Evolutionary conservation across 2,797 vertebrate genomes (phyloP).

Genomic region (Rhinoraja longicauda): DNA sequence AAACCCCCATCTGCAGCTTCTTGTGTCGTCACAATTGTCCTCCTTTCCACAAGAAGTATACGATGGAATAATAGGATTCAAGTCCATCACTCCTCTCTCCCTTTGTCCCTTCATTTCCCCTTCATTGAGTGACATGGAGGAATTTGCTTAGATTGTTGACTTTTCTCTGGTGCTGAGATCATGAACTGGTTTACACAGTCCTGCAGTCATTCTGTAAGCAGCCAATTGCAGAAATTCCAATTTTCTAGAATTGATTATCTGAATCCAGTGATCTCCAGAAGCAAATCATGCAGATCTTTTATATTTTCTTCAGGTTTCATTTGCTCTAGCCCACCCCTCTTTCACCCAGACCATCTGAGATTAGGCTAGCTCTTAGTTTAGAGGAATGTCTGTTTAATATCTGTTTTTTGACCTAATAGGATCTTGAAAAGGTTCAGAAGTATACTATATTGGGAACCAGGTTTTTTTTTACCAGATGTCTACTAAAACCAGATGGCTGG

Average conservation of each 20-base stretch:
- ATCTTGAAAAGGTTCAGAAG: not conserved
- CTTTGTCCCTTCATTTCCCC: too few species aligned
- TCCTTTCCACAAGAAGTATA: not conserved
- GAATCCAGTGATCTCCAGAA: not conserved
- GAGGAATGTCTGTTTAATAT: not conserved
- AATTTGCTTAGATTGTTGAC: not conserved
- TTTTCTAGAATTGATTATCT: not conserved
- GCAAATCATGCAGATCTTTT: not conserved
- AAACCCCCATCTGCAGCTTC: too few species aligned
- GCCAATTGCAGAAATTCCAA: not conserved
- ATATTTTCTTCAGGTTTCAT: not conserved
- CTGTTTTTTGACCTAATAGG: not conserved
- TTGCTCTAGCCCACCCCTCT: not conserved
- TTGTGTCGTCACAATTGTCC: too few species aligned
- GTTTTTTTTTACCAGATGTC: not conserved
- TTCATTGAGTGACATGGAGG: not conserved
- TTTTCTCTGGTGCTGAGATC: not conserved
- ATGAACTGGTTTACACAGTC: not conserved
- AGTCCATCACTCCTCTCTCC: not conserved
- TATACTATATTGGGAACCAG: not conserved
- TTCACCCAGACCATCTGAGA: not conserved
- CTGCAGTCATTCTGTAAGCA: not conserved
- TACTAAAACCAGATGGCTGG: not conserved
- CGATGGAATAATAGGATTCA: not conserved
- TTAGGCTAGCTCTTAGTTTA: not conserved